Evolutionary conservation across 2,113 vertebrate genomes (phyloP), one percentile per base, ranked within the genome.

Genomic region (Suncus etruscus): DNA sequence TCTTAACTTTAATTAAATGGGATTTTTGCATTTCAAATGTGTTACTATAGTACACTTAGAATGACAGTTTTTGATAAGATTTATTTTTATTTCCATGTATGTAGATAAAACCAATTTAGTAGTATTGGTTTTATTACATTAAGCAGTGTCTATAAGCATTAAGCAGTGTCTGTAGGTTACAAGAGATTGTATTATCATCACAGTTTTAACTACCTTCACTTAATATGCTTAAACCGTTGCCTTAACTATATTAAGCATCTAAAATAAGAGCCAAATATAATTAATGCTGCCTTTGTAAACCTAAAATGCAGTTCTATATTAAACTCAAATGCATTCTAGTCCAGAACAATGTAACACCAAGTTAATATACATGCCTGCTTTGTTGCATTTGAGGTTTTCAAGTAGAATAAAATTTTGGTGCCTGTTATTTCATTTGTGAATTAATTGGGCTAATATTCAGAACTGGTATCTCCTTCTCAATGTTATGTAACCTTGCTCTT

Each of bases 211-310:
- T 95, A 90, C 94, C 90, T 90, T 96, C 69, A 94, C 54, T 83
- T 87, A 96, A 92, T 96, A 78, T 69, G 97, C 96, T 98, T 98
- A 32, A 83, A 92, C 94, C 98, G 92, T 96, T 18, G 96, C 98
- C 97, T 98, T 98, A 91, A 92, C 39, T 39, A 39, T 39, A 39
- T 39, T 39, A 39, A 39, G 95, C 92, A 96, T 96, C 95, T 95
- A 94, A 96, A 96, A 85, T 97, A 96, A 97, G 94, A 96, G 95
- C 95, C 94, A 95, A 96, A 96, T 92, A 32, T n/a, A 92, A 93
- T 86, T 76, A 27, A 80, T 75, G 95, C 94, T 95, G 96, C 94
- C 95, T 96, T 95, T 94, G 65, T 92, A 68, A 92, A 79, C 66
- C 50, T 79, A 90, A 31, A 69, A 85, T 25, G 75, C 87, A 93